Base-by-base conservation (phyloP, 2,888 invertebrate species). In the Scaptomyza tumidula region DNA sequence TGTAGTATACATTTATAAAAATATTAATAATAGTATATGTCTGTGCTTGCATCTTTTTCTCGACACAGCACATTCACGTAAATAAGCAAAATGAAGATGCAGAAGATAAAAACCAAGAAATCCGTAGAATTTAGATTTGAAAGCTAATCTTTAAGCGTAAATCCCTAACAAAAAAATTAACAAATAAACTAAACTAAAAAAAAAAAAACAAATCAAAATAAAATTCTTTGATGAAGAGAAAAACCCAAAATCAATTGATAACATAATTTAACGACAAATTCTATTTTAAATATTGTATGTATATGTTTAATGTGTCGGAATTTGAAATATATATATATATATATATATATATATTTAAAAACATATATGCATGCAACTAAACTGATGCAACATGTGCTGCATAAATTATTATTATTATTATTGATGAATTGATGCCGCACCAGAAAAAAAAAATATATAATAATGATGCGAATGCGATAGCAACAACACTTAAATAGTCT, bases 211-310 rank as follows among this genome's bases (percentile, higher is more conserved):
- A 89, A 84, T 75, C 72, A 78, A 84, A 87, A 86, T 67, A 29
- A 78, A 80, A 80, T 68, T 80, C 76, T 68, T 57, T 68, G 76
- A 76, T 76, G 14, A 37, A 14, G 13, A 39, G 9, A 3, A 71
- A 53, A 48, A 61, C 66, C 58, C 61, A 54, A 81, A 85, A 76
- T 74, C 75, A 88, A 89, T 90, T 87, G 86, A 82, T 84, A 89
- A 76, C 55, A 70, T 76, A 75, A 70, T 64, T 69, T 60, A 66
- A 74, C 53, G 68, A 67, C 49, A 75, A 83, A 79, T 73, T 90
- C 83, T 89, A 89, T 90, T 89, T 89, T 86, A 90, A 89, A 84
- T 88, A 88, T 78, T 78, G 74, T 78, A 78, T 81, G 86, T 81
- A 87, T 85, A 88, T 83, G 86, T 86, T 86, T 86, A 86, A 83